phyloP scores from a whole-genome alignment of 35 echinoderm and acorn worm genomes.

The Holothuria glaberrima region DNA sequence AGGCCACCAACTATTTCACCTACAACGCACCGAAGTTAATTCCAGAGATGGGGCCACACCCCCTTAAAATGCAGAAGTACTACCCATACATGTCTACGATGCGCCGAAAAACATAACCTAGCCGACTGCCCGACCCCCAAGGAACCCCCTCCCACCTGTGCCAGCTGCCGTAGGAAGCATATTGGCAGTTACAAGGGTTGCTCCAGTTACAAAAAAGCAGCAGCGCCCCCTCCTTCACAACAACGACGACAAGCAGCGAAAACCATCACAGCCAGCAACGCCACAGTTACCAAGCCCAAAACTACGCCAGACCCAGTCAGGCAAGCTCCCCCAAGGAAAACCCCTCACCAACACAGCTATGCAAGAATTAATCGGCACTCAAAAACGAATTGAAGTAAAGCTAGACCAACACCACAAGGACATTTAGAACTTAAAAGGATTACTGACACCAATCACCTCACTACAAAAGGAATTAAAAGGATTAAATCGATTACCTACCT shows the following conservation, averaged over 20 bases:
- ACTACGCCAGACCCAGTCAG: neutral
- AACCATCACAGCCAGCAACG: too few relatives aligned
- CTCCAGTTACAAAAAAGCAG: neutral
- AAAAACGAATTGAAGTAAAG: neutral
- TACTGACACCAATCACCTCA: neutral
- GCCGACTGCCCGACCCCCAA: neutral
- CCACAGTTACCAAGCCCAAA: neutral
- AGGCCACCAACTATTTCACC: too few relatives aligned
- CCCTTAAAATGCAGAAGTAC: neutral
- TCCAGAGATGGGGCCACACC: neutral
- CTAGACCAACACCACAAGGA: neutral
- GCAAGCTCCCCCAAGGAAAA: neutral
- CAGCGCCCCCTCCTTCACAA: neutral
- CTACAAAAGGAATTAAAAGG: neutral
- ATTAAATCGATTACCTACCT: neutral
- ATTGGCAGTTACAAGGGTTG: slow-evolving; percentile 33
- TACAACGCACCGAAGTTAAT: too few relatives aligned
- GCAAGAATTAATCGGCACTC: neutral
- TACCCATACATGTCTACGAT: neutral
- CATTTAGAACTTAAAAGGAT: neutral
- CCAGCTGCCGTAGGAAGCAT: slow-evolving; percentile 5
- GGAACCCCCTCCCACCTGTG: neutral
- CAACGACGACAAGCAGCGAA: neutral
- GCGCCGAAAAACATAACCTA: neutral
- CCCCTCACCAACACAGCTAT: neutral